These are phyloP conservation scores for Mythimna lalbum DNA, from an alignment of 2,888 invertebrate species.

Conservation along the genomic window DNA sequence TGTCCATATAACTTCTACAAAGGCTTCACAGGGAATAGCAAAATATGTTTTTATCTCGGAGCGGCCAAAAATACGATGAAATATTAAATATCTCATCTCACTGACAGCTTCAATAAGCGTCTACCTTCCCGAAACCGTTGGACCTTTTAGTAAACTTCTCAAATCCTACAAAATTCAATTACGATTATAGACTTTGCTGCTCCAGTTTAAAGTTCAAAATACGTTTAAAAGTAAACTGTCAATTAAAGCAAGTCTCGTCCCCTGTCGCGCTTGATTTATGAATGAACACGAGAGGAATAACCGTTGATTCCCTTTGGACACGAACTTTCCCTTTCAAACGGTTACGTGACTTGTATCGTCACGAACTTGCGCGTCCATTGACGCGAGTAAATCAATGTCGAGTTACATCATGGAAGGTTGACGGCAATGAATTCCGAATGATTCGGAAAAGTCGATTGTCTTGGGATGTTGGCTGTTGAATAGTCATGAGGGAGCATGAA, in stretches of 20 bases:
- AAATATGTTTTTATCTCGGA: slow-evolving; percentile 45
- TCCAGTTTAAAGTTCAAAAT: slow-evolving; percentile 56
- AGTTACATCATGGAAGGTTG: slow-evolving; percentile 58
- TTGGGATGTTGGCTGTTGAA: slow-evolving; percentile 67
- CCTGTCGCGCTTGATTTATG: slow-evolving; percentile 71
- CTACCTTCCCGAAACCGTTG: slow-evolving; percentile 42
- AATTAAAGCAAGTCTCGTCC: slow-evolving; percentile 63
- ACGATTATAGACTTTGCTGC: slow-evolving; percentile 50
- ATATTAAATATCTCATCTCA: slow-evolving; percentile 58
- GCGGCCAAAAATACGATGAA: slow-evolving; percentile 50
- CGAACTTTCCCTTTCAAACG: slow-evolving; percentile 75
- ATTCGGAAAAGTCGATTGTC: slow-evolving; percentile 62
- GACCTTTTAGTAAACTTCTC: slow-evolving; percentile 49
- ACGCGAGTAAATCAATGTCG: slow-evolving; percentile 62
- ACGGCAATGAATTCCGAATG: slow-evolving; percentile 64
- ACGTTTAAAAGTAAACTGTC: slow-evolving; percentile 31
- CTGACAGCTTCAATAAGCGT: slow-evolving; percentile 50
- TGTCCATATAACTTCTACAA: slow-evolving; percentile 42
- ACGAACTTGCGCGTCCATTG: slow-evolving; percentile 63
- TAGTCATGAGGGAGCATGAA: slow-evolving; percentile 72
- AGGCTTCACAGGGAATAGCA: slow-evolving; percentile 49
- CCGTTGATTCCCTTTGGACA: slow-evolving; percentile 69
- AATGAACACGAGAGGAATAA: slow-evolving; percentile 73
- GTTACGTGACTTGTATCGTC: slow-evolving; percentile 69
- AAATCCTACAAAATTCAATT: slow-evolving; percentile 22